A percentile compares a stretch with the other conserved stretches of the same genome.
phyloP scores from a whole-genome alignment of 2,113 vertebrate genomes.

The Mixornis gularis region DNA sequence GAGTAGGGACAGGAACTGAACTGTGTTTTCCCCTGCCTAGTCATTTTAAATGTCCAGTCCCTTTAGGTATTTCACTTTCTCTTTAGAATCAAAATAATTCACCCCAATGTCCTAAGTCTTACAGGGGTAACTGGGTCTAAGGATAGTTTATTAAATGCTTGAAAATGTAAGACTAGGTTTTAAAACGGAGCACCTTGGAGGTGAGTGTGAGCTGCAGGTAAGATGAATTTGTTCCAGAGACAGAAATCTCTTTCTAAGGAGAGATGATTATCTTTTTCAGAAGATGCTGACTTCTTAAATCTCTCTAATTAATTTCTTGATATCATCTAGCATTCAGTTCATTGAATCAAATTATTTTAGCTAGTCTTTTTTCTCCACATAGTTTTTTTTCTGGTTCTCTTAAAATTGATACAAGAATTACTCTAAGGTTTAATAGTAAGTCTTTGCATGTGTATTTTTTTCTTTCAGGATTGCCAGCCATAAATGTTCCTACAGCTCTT shows the following conservation, averaged over 20 bases:
- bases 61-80: neutral
- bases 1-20: neutral
- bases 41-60: neutral
- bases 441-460: neutral
- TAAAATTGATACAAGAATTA: neutral
- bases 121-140: neutral
- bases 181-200: neutral
- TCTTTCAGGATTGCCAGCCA: slow-evolving; percentile 84
- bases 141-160: neutral
- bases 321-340: neutral
- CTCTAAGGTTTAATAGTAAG: neutral
- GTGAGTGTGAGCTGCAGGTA: neutral
- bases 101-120: neutral
- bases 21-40: neutral
- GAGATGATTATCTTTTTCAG: neutral
- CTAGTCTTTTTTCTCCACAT: neutral
- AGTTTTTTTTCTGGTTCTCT: neutral
- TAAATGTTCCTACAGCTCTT: slow-evolving; percentile 83
- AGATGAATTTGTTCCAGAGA: neutral
- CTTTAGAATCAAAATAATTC: neutral
- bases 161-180: neutral
- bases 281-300: neutral
- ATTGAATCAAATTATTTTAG: neutral
- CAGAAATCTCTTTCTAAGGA: neutral
- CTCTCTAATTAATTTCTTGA: neutral